Evolutionary conservation across 1,140 invertebrate genomes (phyloP).

Genomic region (Steinernema feltiae): DNA sequence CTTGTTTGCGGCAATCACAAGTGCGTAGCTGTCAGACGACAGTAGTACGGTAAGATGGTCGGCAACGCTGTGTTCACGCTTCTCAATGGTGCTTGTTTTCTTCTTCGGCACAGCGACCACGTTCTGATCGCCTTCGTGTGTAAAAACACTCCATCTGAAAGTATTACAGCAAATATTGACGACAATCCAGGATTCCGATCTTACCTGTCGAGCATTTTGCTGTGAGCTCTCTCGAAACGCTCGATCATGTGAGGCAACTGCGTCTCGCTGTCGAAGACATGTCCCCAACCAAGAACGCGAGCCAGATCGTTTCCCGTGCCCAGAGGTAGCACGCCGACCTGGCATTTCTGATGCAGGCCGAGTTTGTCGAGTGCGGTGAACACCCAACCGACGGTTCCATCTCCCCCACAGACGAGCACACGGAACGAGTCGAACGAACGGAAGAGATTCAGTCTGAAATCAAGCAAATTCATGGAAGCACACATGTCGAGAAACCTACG

Average conservation of each 20-base stretch:
- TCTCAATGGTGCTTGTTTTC: conserved; percentile 61
- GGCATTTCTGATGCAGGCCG: conserved; percentile 74
- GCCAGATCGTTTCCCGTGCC: conserved; percentile 93
- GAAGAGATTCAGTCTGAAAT: conserved; percentile 72
- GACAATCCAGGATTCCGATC: neutral
- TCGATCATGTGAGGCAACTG: conserved; percentile 83
- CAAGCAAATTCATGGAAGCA: no score
- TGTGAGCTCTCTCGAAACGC: conserved; percentile 84
- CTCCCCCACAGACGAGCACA: conserved; percentile 83
- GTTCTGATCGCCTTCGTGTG: conserved; percentile 22
- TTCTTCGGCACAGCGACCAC: conserved; percentile 19
- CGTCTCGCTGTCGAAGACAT: conserved; percentile 86
- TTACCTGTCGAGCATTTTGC: conserved; percentile 86
- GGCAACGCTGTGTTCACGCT: conserved; percentile 74
- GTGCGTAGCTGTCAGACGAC: conserved; percentile 73
- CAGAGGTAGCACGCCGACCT: conserved; percentile 81
- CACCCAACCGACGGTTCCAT: conserved; percentile 88
- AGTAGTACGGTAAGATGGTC: conserved; percentile 78
- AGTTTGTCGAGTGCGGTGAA: conserved; percentile 83
- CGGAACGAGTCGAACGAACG: conserved; percentile 82
- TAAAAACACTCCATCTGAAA: conserved; percentile 71
- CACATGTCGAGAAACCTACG: conserved; percentile 65
- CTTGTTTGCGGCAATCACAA: conserved; percentile 72
- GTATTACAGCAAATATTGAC: conserved; percentile 17
- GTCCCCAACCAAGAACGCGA: conserved; percentile 87